Evolutionary conservation across 2,888 invertebrate genomes (phyloP).

Genomic region (Hydropsyche betteni): DNA sequence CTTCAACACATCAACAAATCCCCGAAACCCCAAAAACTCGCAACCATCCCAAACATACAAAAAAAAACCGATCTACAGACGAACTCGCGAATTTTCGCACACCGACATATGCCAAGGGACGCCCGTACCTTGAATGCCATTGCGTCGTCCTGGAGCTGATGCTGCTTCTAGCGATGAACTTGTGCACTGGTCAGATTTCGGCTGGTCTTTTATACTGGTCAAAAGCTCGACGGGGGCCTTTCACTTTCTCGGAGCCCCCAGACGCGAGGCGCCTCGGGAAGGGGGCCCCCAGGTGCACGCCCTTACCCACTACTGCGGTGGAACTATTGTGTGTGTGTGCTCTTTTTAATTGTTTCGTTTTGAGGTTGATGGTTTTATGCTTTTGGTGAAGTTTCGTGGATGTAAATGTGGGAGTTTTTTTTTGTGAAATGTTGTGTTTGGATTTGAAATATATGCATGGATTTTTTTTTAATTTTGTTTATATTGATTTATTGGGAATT

Average conservation of each 20-base stretch:
- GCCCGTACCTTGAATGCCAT: constrained; percentile 50
- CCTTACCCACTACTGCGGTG: neutral
- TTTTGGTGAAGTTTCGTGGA: no score
- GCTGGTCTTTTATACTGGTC: constrained; percentile 43
- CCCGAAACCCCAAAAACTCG: neutral
- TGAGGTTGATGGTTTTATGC: neutral
- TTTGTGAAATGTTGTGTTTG: no score
- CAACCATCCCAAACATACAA: neutral
- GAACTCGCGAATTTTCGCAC: neutral
- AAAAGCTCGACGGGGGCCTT: constrained; percentile 45
- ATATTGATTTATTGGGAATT: no score
- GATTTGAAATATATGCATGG: no score
- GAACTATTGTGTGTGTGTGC: neutral
- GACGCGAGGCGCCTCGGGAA: neutral
- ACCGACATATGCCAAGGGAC: neutral
- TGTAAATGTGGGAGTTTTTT: no score
- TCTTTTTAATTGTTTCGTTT: neutral
- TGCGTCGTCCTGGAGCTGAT: constrained; percentile 43
- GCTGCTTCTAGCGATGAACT: constrained; percentile 44
- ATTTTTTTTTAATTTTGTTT: no score
- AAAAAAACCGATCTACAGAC: neutral
- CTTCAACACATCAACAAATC: no score
- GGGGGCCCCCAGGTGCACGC: constrained; percentile 20
- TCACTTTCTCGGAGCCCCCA: constrained; percentile 44
- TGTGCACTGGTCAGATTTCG: constrained; percentile 43